Base-by-base conservation (phyloP, 2,113 vertebrate species). In the Chaetodon trifascialis region DNA sequence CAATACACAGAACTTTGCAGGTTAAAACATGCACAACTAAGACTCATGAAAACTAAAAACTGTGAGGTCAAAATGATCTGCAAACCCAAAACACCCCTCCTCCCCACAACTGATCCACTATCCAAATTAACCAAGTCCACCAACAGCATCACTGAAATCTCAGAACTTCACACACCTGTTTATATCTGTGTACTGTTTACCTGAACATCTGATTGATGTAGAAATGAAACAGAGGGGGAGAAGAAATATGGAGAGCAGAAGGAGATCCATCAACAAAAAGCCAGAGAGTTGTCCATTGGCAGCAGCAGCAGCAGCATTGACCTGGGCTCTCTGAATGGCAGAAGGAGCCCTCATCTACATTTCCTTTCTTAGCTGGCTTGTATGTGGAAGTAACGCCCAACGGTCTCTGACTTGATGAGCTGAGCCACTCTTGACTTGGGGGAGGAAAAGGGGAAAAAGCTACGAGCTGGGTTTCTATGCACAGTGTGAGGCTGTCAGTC, bases 361-460 rank as follows among this genome's bases (percentile, higher is more conserved):
- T 97, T 97, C 96, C 95, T 94, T 96, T 97, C 95, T 93, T 95
- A 93, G 92, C 89, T 88, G 79, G 91, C 95, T 95, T 96, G 96
- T 96, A 95, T 95, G 95, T 96, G 96, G 96, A 97, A 97, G 96
- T 96, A 92, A 96, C 93, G 94, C 95, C 96, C 96, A 95, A 94
- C 88, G 90, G 93, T 92, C 92, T 88, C 94, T 95, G 95, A 95
- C 95, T 96, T 93, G 88, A 93, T 94, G 94, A 95, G 95, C 91
- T 90, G 89, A 72, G 79, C 75, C 76, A n/a, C 60, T 82, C 71
- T 51, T 84, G 81, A 86, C 81, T 88, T 64, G 75, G 47, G 36
- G 1, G 21, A 34, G 52, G 69, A 42, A 44, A 58, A 21, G 25
- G 70, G 12, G 10, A 17, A 16, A 55, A 16, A 60, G 55, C 63